These are phyloP conservation scores for Tenthredo distinguenda DNA, from an alignment of 2,888 invertebrate species.

Conservation along the genomic window DNA sequence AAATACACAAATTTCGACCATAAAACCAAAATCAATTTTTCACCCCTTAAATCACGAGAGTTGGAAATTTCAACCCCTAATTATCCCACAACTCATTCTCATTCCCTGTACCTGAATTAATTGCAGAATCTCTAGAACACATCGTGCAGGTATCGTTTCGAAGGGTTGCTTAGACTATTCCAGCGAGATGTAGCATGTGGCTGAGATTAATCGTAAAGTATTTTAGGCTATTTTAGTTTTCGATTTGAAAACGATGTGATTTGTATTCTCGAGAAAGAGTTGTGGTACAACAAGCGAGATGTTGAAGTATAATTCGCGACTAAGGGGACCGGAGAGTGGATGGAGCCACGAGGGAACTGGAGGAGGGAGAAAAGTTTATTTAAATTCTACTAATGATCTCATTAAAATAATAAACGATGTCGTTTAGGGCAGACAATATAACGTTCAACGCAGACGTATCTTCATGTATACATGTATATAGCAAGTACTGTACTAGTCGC, in stretches of 20 bases:
- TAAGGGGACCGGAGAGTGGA: neutral
- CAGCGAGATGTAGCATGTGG: neutral
- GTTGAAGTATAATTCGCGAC: conserved; percentile 13
- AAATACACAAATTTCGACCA: neutral
- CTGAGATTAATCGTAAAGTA: neutral
- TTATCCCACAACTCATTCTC: neutral
- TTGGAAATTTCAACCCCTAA: neutral
- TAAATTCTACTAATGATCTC: conserved; percentile 72
- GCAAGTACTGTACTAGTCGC: neutral
- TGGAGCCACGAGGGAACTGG: neutral
- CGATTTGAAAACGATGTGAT: conserved; percentile 8
- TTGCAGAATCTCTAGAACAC: neutral
- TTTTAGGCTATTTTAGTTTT: conserved; percentile 1
- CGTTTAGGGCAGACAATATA: conserved; percentile 65
- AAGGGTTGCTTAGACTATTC: neutral
- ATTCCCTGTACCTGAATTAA: neutral
- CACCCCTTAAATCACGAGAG: neutral
- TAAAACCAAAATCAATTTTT: neutral
- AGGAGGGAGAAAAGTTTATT: conserved; percentile 65
- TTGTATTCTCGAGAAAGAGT: neutral
- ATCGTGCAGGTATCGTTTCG: neutral
- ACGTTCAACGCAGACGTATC: conserved; percentile 37
- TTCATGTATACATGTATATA: neutral
- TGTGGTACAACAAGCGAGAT: conserved; percentile 11
- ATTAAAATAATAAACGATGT: conserved; percentile 73